Evolutionary conservation across 35 echinoderm and acorn worm species (phyloP), one percentile per base, ranked within the genome.

Genomic region (Stichopus chloronotus): DNA sequence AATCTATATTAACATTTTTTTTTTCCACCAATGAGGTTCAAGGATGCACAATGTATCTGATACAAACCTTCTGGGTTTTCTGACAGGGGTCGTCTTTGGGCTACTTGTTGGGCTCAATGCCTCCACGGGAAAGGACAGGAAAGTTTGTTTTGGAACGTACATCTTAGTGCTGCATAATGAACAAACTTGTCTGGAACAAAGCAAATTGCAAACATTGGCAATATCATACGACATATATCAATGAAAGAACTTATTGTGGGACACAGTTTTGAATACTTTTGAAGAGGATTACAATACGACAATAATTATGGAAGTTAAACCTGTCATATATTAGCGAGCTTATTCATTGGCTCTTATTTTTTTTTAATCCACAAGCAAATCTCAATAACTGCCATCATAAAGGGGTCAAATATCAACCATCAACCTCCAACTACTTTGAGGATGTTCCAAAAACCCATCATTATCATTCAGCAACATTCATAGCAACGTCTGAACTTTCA

Each of bases 91-190:
- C 54, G 94, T 94, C 69, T 93, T 98, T 22, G 91, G 93, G 63
- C 94, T 91, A 17, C 79, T 94, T 5, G 58, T 94, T 58, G 95
- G 97, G 79, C 93, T 96, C 2, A 98, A 88, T 79, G 95, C 86
- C 55, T 98, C 94, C 60, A 98, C 93, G 30, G 97, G 95, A 57
- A 99, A 96, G 53, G 96, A 95, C 13, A 99, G 78, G 84, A 99
- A 99, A 20, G 94, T 88, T 57, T 95, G 92, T 58, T 81, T 90
- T 2, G 97, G 95, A 16, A 99, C 76, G n/a, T 58, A 83, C 97
- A 99, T 96, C 88, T 95, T 96, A 59, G 79, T 81, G 81, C 93
- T 93, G 83, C 97, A 99, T 30, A 93, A 74, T 78, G 63, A 76
- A 88, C 97, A 99, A 14, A 96, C 90, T 90, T 96, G 90, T 76